phyloP scores from a whole-genome alignment of 2,797 vertebrate species.

The Sardinella longiceps region DNA sequence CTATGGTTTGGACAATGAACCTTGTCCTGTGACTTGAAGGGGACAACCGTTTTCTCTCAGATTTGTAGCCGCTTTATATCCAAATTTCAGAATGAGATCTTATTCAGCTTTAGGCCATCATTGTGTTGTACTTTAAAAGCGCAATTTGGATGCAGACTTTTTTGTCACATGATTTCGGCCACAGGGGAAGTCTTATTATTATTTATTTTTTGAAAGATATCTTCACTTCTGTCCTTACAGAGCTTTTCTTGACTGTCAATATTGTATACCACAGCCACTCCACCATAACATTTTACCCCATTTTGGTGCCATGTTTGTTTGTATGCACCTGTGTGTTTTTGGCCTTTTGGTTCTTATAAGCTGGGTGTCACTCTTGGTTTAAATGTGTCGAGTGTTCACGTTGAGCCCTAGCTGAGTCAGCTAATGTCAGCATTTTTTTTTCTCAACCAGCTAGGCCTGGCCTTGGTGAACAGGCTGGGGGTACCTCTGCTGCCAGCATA shows the following conservation, averaged over 20 bases:
- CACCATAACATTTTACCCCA: background rate
- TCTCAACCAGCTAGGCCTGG: slow-evolving; percentile 8
- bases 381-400: background rate
- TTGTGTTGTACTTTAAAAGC: background rate
- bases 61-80: background rate
- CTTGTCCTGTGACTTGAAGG: background rate
- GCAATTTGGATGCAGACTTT: background rate
- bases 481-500: background rate
- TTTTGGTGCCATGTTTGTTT: background rate
- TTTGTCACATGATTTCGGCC: background rate
- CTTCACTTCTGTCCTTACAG: too few relatives aligned
- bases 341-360: background rate
- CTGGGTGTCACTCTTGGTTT: background rate
- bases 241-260: background rate
- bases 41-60: background rate
- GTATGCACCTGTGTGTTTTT: background rate
- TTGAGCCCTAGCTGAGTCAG: slow-evolving; percentile 44
- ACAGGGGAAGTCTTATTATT: background rate
- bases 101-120: too few relatives aligned
- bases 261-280: background rate
- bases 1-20: background rate
- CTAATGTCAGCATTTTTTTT: slow-evolving; percentile 40
- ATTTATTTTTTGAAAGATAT: background rate
- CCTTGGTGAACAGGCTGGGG: slow-evolving; percentile 19
- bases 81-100: background rate